These are phyloP conservation scores for Eilema depressum DNA, from an alignment of 2,888 invertebrate genomes.

Conservation along the genomic window DNA sequence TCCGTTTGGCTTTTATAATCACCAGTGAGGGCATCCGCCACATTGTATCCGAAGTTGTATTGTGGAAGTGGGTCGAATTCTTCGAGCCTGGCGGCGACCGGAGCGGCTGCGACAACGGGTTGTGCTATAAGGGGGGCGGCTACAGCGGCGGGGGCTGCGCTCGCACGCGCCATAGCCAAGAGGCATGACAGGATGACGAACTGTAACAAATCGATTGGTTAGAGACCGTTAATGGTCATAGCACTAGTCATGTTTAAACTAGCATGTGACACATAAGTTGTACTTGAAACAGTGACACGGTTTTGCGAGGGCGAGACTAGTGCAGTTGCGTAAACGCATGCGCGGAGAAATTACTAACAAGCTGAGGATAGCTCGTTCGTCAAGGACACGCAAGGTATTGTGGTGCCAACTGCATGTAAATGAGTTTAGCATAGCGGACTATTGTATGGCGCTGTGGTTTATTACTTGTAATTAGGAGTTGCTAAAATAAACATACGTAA, in stretches of 20 bases:
- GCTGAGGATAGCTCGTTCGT: conserved; percentile 67
- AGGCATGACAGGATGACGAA: conserved; percentile 79
- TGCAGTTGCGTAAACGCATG: conserved; percentile 72
- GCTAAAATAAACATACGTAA: conserved; percentile 9
- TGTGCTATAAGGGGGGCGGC: conserved; percentile 61
- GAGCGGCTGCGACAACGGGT: conserved; percentile 66
- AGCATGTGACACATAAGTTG: conserved; percentile 59
- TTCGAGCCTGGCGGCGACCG: conserved; percentile 72
- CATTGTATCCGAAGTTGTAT: conserved; percentile 83
- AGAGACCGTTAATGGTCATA: conserved; percentile 43
- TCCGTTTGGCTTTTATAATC: conserved; percentile 83
- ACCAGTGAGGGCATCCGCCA: conserved; percentile 79
- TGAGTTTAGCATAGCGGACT: conserved; percentile 45
- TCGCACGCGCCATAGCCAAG: conserved; percentile 70
- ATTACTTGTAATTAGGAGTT: conserved; percentile 4
- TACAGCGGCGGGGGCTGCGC: conserved; percentile 66
- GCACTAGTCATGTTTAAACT: conserved; percentile 40
- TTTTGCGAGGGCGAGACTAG: conserved; percentile 76
- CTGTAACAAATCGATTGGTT: conserved; percentile 60
- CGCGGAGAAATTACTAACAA: conserved; percentile 82
- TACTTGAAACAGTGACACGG: conserved; percentile 85
- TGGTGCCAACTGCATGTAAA: conserved; percentile 67
- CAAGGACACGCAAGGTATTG: conserved; percentile 69
- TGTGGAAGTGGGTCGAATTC: conserved; percentile 87
- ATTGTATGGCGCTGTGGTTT: conserved; percentile 13